A percentile compares a stretch with the other conserved stretches of the same genome.
phyloP scores from a whole-genome alignment of 2,113 vertebrate species.

The Struthio camelus region DNA sequence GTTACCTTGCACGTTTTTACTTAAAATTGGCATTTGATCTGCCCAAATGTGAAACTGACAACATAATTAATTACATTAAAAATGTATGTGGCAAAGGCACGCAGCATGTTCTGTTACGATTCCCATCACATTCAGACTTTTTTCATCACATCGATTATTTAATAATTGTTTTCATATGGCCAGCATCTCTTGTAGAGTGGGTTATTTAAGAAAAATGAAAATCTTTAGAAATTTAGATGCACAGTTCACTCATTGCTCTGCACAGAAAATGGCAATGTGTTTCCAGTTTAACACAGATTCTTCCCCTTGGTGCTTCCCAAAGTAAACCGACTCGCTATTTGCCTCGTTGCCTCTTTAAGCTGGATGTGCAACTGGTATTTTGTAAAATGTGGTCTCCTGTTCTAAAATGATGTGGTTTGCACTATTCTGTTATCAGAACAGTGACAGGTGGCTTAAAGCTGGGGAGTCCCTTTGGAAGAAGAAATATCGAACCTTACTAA shows the following conservation, averaged over 20 bases:
- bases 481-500: background rate
- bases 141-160: background rate
- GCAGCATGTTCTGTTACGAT: background rate
- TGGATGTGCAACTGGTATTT: background rate
- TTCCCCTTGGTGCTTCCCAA: background rate
- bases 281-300: background rate
- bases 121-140: background rate
- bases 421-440: background rate
- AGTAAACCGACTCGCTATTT: background rate
- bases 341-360: background rate
- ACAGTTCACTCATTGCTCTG: background rate
- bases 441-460: background rate
- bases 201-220: slow-evolving; percentile 50
- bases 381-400: background rate
- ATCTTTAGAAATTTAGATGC: slow-evolving; percentile 34
- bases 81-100: background rate
- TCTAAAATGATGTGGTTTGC: background rate
- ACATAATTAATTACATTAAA: slow-evolving; percentile 3
- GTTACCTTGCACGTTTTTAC: background rate
- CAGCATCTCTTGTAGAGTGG: background rate
- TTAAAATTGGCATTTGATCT: background rate
- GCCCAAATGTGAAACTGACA: background rate
- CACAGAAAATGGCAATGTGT: background rate
- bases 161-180: slow-evolving; percentile 32
- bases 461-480: background rate